Percentiles rank a stretch among this genome's conserved stretches.
phyloP scores from a whole-genome alignment of 2,113 vertebrate species.

The Candoia aspera region DNA sequence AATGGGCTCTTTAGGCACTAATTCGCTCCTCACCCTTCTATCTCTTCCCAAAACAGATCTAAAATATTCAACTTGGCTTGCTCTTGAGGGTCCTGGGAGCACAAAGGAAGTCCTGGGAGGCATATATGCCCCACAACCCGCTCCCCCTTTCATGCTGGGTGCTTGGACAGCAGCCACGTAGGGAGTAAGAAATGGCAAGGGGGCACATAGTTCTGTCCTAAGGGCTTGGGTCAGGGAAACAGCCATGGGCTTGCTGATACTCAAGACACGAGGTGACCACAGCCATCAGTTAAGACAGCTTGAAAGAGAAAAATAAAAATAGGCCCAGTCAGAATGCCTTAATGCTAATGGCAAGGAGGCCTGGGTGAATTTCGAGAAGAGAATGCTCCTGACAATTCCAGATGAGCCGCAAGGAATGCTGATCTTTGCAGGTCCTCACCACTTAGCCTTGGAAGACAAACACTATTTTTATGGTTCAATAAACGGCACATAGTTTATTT shows the following conservation, averaged over 20 bases:
- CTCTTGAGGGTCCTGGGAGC: neutral
- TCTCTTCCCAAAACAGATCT: neutral
- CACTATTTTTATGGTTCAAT: neutral
- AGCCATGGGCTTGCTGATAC: neutral
- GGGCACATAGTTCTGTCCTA: neutral
- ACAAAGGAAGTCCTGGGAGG: neutral
- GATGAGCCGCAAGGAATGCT: neutral
- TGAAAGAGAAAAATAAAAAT: neutral
- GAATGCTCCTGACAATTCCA: neutral
- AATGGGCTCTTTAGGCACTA: neutral
- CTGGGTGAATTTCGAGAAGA: neutral
- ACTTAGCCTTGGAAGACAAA: neutral
- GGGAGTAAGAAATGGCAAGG: neutral
- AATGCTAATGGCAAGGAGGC: neutral
- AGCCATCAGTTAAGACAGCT: neutral
- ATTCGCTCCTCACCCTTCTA: neutral
- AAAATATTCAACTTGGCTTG: neutral
- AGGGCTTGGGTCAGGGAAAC: neutral
- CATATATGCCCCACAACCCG: neutral
- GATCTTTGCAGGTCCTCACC: neutral
- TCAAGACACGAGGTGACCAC: neutral
- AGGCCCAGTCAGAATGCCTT: neutral
- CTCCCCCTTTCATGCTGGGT: neutral
- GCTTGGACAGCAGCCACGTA: neutral
- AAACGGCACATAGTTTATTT: neutral